These are phyloP conservation scores for Epizoanthus fatuus DNA, from an alignment of 92 coral and sea anemone species.

Conservation along the genomic window DNA sequence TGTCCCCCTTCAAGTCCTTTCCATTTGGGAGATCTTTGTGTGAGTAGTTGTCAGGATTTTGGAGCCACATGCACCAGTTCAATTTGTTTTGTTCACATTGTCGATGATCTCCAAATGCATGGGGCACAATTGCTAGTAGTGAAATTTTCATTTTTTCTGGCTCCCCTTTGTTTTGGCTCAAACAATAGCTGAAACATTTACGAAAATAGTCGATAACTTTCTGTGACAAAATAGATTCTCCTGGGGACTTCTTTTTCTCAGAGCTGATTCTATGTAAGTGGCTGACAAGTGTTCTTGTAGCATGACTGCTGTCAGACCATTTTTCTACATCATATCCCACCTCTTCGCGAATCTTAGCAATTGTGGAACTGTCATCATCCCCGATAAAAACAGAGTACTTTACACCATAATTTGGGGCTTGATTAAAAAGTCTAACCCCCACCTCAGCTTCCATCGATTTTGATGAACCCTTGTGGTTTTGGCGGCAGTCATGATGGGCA, in stretches of 20 bases:
- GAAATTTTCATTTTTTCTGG: neutral
- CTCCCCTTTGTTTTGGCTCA: slow-evolving; percentile 20
- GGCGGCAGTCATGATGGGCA: neutral
- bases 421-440: neutral
- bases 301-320: slow-evolving; percentile 41
- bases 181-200: slow-evolving; percentile 24
- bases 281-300: slow-evolving; percentile 33
- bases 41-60: neutral
- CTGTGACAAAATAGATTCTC: slow-evolving; percentile 19
- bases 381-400: neutral
- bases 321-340: neutral
- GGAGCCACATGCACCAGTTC: slow-evolving; percentile 9
- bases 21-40: slow-evolving; percentile 36
- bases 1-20: slow-evolving; percentile 18
- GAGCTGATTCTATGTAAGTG: neutral
- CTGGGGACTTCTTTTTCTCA: neutral
- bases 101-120: slow-evolving; percentile 31
- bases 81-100: neutral
- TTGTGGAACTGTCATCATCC: neutral
- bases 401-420: neutral
- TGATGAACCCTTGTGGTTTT: neutral
- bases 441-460: neutral
- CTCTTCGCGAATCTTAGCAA: neutral
- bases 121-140: neutral
- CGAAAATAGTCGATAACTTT: slow-evolving; percentile 1